Evolutionary conservation across 2,888 invertebrate genomes (phyloP), one percentile per base, ranked within the genome.

Genomic region (Prosapia bicincta): DNA sequence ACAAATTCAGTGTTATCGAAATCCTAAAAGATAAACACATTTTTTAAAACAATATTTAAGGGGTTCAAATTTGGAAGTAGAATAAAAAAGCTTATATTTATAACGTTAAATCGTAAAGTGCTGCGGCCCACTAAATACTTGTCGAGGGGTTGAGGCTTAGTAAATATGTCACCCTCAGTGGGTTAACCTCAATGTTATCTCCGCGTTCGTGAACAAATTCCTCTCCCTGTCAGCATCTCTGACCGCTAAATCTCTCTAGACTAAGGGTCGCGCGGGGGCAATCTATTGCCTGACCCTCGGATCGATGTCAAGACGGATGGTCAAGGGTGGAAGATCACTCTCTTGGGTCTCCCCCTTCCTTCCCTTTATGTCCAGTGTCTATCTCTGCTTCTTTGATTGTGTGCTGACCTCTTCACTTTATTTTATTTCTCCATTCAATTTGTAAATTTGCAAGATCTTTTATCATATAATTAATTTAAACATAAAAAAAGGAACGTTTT

Each of bases 181-280:
- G 71, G 71, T 71, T 71, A 71, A 71, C 71, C 71, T 71, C 71
- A 71, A 71, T 71, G 71, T 71, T 71, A 71, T 71, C 71, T 71
- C 71, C 26, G 71, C 26, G 71, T 26, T 71, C 65, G 71, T 54
- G 71, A 71, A 54, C 71, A 71, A 71, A 71, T 71, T 71, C 71
- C 71, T 54, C 71, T 54, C 28, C 25, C 28, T 54, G 71, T 54
- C 54, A 54, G 54, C 54, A 54, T 54, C 54, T 54, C 54, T 54
- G 54, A 54, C 54, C 54, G 54, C 54, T 54, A 54, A 54, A 54
- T 54, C 54, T 54, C 54, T 54, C 54, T 9, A 65, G 71, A 54
- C 54, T 43, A 71, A 71, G 71, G 71, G 71, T 71, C 71, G 71
- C 43, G 28, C 13, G 71, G 71, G 71, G 54, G 54, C 54, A 54